Base-by-base conservation (phyloP, 2,797 vertebrate species). In the Sebastolobus alascanus region DNA sequence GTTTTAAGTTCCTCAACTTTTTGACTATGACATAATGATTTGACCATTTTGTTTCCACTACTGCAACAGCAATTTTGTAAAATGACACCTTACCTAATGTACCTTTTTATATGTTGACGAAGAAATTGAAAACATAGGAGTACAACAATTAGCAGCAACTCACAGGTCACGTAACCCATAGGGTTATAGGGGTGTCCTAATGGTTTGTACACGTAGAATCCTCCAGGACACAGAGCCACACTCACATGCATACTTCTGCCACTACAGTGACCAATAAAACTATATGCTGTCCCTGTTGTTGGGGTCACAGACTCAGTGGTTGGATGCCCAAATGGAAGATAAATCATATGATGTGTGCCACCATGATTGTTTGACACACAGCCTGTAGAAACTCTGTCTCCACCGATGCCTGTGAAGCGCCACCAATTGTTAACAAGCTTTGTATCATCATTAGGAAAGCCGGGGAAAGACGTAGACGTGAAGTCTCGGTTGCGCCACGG, bases 371-470 rank as follows among this genome's bases (percentile, higher is more conserved):
- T 0, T 14, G 0, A 0, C 1, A n/a, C 0, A 40, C 88, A 91
- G 5, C 0, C 0, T 33, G 2, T 0, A 4, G 35, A 0, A 6
- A 91, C 20, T 77, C 50, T 72, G 74, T 94, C 89, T 40, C 93
- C 93, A 29, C 86, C 87, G 8, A 90, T 85, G 9, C 93, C 93
- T 3, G 58, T 77, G 78, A 92, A 91, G 56, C 91, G 89, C 46
- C 71, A 65, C 93, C 93, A 94, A 0, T 13, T 9, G 3, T 25
- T 16, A 0, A 46, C 0, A 5, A 90, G 68, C 0, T 0, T 0
- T 0, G 0, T 0, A 3, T 93, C 90, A 7, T 58, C 13, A 0
- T 58, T 40, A 4, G 89, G 69, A 55, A 4, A 78, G 9, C 37
- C 63, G 0, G 55, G 1, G 29, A 86, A 72, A 18, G 11, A 6